Percentiles rank a stretch among this genome's conserved stretches.
phyloP scores from a whole-genome alignment of 2,797 vertebrate species.

The Eulemur coronatus region DNA sequence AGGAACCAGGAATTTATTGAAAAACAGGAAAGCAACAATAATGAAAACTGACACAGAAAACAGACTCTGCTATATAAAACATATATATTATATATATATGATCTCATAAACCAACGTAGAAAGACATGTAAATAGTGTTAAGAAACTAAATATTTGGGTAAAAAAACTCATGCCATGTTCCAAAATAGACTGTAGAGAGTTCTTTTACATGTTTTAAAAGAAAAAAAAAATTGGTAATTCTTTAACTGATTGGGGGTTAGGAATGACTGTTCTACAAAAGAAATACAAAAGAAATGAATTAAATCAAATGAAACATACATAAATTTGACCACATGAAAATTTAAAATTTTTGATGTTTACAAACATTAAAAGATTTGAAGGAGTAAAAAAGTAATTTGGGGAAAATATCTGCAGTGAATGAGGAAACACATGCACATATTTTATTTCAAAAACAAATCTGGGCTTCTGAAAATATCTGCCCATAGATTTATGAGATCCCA shows the following conservation, averaged over 20 bases:
- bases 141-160: not conserved
- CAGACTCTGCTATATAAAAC: not conserved
- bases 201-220: not conserved
- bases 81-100: not conserved
- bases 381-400: not conserved
- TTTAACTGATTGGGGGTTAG: not conserved
- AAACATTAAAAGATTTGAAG: not conserved
- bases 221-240: not conserved
- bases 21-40: not conserved
- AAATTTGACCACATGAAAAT: not conserved
- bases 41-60: not conserved
- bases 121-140: not conserved
- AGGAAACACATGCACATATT: not conserved
- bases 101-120: not conserved
- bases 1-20: not conserved
- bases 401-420: not conserved
- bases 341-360: not conserved
- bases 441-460: constrained; percentile 42
- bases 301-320: not conserved
- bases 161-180: not conserved
- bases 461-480: constrained; percentile 10
- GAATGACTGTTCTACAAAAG: not conserved
- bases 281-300: not conserved
- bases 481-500: not conserved
- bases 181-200: not conserved